Percentiles rank a stretch among this genome's conserved stretches.
Conservation (phyloP, 2,888 invertebrate genomes). For the Malthinus flaveolus region DNA sequence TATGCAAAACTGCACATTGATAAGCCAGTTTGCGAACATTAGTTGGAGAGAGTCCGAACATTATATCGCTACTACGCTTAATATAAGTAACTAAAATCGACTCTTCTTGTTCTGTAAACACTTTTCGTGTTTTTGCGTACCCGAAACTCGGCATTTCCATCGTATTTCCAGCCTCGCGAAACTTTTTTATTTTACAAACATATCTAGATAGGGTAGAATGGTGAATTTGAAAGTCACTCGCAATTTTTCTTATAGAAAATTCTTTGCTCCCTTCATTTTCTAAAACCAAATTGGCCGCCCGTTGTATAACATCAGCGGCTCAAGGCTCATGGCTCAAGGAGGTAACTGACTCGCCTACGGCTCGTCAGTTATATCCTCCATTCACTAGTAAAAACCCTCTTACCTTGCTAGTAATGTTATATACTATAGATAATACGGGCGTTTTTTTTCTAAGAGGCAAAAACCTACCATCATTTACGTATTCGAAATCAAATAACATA, state of each 20-base stretch:
- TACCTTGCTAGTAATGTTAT: no score
- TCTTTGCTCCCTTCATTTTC: not conserved
- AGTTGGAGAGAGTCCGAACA: slow-evolving; percentile 4
- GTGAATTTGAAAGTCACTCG: no score
- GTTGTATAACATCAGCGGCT: not conserved
- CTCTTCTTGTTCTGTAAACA: slow-evolving; percentile 9
- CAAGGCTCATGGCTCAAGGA: no score
- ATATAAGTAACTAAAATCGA: slow-evolving; percentile 2
- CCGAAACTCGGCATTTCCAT: not conserved
- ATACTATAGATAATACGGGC: no score
- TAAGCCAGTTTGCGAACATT: slow-evolving; percentile 2
- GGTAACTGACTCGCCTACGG: no score
- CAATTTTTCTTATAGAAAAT: not conserved
- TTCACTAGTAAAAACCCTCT: no score
- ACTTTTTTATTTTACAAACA: not conserved
- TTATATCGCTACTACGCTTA: slow-evolving; percentile 2
- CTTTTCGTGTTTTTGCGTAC: slow-evolving; percentile 5
- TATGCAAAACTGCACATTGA: slow-evolving; percentile 1
- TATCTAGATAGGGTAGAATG: slow-evolving; percentile 2
- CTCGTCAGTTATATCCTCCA: no score
- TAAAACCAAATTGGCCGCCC: not conserved
- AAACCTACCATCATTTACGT: no score
- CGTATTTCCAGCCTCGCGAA: not conserved
- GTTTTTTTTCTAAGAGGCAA: no score
- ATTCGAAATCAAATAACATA: no score